A percentile compares a stretch with the other conserved stretches of the same genome.
Evolutionary conservation across 2,888 invertebrate genomes (phyloP).

Genomic region (Malachius bipustulatus): DNA sequence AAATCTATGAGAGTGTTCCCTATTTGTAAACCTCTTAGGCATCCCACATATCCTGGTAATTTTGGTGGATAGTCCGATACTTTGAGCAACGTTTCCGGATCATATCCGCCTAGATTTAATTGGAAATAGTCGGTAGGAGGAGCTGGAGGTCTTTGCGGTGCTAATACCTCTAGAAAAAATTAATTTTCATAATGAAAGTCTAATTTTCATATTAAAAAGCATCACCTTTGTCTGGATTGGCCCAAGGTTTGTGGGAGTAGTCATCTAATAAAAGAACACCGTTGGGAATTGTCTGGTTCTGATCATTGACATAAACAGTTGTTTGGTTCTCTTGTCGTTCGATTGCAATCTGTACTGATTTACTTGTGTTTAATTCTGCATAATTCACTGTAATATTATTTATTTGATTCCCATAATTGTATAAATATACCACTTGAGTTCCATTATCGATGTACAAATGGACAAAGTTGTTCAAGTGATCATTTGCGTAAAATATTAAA

Average conservation of each 20-base stretch:
- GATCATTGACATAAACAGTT: slow-evolving; percentile 70
- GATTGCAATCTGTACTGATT: slow-evolving; percentile 81
- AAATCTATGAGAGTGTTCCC: slow-evolving; percentile 70
- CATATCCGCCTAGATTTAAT: slow-evolving; percentile 76
- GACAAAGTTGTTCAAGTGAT: slow-evolving; percentile 86
- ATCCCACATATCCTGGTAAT: slow-evolving; percentile 71
- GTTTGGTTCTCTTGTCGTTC: slow-evolving; percentile 60
- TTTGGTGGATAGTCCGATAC: slow-evolving; percentile 40
- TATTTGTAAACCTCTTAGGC: slow-evolving; percentile 77
- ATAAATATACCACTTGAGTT: slow-evolving; percentile 69
- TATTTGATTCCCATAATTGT: slow-evolving; percentile 71
- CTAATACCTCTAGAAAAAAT: slow-evolving; percentile 59
- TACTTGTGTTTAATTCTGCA: slow-evolving; percentile 63
- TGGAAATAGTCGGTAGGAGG: slow-evolving; percentile 85
- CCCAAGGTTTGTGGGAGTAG: slow-evolving; percentile 80
- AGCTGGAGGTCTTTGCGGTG: slow-evolving; percentile 78
- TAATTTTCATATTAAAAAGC: neutral
- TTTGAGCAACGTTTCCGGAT: slow-evolving; percentile 56
- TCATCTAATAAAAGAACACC: slow-evolving; percentile 58
- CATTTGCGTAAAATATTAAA: slow-evolving; percentile 80
- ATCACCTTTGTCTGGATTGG: slow-evolving; percentile 64
- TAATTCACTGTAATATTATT: slow-evolving; percentile 67
- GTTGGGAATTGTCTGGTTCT: slow-evolving; percentile 55
- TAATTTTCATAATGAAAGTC: neutral
- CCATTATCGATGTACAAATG: slow-evolving; percentile 75